Base-by-base conservation (phyloP, 2,113 vertebrate genomes). In the Gobio gobio region DNA sequence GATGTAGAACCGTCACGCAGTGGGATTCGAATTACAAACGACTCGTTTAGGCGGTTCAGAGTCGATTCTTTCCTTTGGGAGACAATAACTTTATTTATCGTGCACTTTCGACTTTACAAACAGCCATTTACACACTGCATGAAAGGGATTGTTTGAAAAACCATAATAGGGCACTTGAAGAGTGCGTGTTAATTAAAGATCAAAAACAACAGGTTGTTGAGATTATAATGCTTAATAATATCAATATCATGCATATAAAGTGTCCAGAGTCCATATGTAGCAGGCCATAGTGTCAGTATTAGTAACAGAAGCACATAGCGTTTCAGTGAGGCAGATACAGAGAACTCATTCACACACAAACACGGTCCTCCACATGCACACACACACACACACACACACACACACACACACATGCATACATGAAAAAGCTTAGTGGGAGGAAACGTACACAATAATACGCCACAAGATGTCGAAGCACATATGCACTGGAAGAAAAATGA, bases 231-330 rank as follows among this genome's bases (percentile, higher is more conserved):
- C 1, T 40, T 68, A 33, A 18, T 66, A 68, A 20, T 10, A 40
- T 56, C 54, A 56, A 56, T 22, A 18, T 56, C 54, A 20, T 56
- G 54, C 18, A 20, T 20, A 22, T 56, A 56, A 56, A 56, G 54
- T 56, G 18, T 56, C 54, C 54, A 56, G 29, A 29, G 18, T 56
- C 40, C n/a, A 26, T 47, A 80, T 45, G 78, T 80, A 80, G 16
- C 18, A 68, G 78, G 26, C 24, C n/a, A 47, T 16, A 24, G 59
- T 24, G 5, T 51, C 45, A 43, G 81, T 22, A 83, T 83, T 83
- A 83, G 81, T 83, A 83, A 58, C 81, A 83, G 81, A 83, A 83
- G 81, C 81, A 83, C 81, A 83, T 83, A 29, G 81, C 33, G 49
- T 40, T 72, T 72, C 20, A 88, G 78, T 88, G 51, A 45, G 8